phyloP scores from a whole-genome alignment of 2,888 invertebrate genomes.

The Volucella bombylans region DNA sequence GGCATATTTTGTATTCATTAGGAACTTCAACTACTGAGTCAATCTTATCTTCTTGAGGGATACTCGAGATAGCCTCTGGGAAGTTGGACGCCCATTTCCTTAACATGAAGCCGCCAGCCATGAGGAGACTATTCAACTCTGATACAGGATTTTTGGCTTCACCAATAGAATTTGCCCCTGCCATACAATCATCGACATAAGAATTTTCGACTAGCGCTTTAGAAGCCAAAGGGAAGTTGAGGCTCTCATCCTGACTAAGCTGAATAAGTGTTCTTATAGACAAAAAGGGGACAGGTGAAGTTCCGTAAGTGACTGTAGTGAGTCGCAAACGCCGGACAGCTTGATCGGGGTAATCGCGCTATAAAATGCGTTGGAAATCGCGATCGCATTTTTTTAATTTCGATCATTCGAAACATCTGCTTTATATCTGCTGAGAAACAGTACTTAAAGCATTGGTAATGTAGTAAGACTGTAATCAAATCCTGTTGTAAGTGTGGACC shows the following conservation, averaged over 20 bases:
- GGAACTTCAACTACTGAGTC: constrained; percentile 12
- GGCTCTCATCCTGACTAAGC: background rate
- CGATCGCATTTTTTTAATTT: constrained; percentile 23
- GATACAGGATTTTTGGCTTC: background rate
- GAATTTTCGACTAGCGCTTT: constrained; percentile 3
- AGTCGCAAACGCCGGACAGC: constrained; percentile 19
- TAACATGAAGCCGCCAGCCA: constrained; percentile 15
- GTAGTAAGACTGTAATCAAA: constrained; percentile 27
- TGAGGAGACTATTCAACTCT: constrained; percentile 7
- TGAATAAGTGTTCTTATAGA: constrained; percentile 4
- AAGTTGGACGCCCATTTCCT: constrained; percentile 1
- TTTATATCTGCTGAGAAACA: constrained; percentile 30
- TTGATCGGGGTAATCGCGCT: background rate
- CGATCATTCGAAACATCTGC: constrained; percentile 25
- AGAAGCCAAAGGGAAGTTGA: background rate
- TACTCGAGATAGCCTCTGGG: constrained; percentile 11
- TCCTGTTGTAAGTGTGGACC: constrained; percentile 34
- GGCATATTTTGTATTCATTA: constrained; percentile 21
- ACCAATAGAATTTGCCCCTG: background rate
- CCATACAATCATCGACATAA: constrained; percentile 23
- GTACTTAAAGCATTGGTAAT: constrained; percentile 16
- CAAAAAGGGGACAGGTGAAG: constrained; percentile 21
- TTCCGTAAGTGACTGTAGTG: background rate
- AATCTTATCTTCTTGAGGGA: background rate
- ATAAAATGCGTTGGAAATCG: background rate